Base-by-base conservation (phyloP, 1,140 invertebrate genomes). In the Acromyrmex echinatior region DNA sequence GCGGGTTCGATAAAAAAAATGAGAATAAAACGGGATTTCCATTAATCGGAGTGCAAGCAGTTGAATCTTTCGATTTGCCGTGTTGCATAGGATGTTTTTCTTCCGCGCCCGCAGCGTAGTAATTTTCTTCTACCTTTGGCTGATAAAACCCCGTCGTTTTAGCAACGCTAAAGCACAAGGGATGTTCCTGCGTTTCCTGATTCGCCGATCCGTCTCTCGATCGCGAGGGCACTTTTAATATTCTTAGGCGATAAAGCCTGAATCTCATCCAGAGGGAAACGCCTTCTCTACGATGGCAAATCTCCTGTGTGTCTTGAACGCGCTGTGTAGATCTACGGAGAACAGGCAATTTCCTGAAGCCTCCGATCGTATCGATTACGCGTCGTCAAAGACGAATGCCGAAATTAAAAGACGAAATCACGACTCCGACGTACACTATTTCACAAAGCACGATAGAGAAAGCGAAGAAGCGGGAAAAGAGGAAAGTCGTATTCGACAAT, bases 311-410 rank as follows among this genome's bases (percentile, higher is more conserved):
- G 51, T 89, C 78, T 58, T 31, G 60, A 82, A 45, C 49, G 78
- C 53, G 78, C 45, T 35, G 51, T 65, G 84, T 82, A 79, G 73
- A 77, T 65, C 68, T 21, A 68, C 12, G 53, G 58, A 49, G 86
- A 88, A 79, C 74, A 86, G 73, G 84, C 87, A 84, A 90, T 90
- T 90, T 90, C 84, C 79, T 91, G 58, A 68, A 74, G 45, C 39
- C 53, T 2, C 63, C 66, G 63, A 77, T 85, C 51, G 45, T 73
- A 7, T 79, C 74, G 53, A 84, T 85, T 62, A 60, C 28, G 56
- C 39, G 70, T 87, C 68, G 87, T 91, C 86, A 86, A 91, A 91
- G 91, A 91, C 87, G 79, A 91, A 89, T 89, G 81, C 73, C 74
- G 80, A 87, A 91, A 91, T 91, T 86, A 91, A 91, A 88, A 88